These are phyloP conservation scores for Mormyrus iriodes DNA, from an alignment of 2,113 vertebrate genomes.

Conservation along the genomic window DNA sequence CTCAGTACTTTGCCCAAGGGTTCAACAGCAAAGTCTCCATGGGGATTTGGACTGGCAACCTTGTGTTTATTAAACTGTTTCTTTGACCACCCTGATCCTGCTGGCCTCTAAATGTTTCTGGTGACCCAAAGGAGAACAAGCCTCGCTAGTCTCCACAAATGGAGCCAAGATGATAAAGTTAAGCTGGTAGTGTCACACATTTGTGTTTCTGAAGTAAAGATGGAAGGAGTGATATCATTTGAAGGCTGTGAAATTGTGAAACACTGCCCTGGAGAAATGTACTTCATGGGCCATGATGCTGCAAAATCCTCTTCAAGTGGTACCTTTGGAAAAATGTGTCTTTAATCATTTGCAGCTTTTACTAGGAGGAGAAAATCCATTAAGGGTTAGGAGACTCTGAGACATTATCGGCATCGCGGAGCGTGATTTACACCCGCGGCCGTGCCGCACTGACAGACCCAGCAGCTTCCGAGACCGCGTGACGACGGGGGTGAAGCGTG, in stretches of 20 bases:
- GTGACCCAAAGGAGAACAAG: background rate
- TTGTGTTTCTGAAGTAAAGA: background rate
- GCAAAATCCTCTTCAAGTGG: background rate
- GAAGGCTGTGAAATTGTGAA: background rate
- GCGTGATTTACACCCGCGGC: background rate
- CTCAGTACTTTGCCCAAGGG: background rate
- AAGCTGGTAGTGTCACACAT: background rate
- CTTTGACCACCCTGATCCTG: background rate
- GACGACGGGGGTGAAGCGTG: background rate
- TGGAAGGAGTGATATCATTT: background rate
- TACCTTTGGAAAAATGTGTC: background rate
- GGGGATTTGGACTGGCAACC: background rate
- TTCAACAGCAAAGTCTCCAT: background rate
- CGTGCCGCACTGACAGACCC: background rate
- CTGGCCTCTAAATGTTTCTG: background rate
- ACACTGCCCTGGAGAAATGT: background rate
- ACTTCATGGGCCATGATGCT: background rate
- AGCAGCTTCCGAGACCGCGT: background rate
- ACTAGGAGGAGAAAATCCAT: background rate
- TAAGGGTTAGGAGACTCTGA: background rate
- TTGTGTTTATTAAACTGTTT: background rate
- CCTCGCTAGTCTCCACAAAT: background rate
- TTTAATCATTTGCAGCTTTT: slow-evolving; percentile 3
- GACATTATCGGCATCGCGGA: background rate
- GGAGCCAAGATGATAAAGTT: background rate